Base-by-base conservation (phyloP, 2,888 invertebrate genomes). In the Brachyopa scutellaris region DNA sequence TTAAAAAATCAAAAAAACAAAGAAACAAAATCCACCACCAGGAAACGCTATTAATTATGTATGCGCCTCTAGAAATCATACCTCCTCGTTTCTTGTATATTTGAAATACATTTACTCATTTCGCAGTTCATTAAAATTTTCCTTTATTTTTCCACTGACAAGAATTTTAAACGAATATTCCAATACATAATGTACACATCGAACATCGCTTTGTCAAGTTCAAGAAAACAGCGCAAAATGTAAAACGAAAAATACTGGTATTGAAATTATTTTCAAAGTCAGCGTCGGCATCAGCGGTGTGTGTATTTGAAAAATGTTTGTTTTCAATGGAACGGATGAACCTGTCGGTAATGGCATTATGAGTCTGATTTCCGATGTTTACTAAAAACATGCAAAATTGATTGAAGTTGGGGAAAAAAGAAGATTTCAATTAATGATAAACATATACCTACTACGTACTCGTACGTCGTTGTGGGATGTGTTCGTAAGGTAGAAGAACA, bases 171-270 rank as follows among this genome's bases (percentile, higher is more conserved):
- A 21, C 15, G 8, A 26, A 21, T 2, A 31, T 11, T 2, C 21
- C 15, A 7, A 33, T 15, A 33, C 42, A 5, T 6, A 6, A 5
- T 9, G 29, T 29, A 3, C 29, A 29, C 8, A 9, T 9, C 8
- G 29, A 29, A n/a, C n/a, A 15, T 11, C 26, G 21, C 42, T 55
- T 45, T 73, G 62, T 64, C 73, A 73, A 62, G 62, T 73, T 55
- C 47, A 64, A 29, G 62, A 36, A 42, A 70, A 38, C 33, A 45
- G n/a, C n/a, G n/a, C n/a, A n/a, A n/a, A n/a, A n/a, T n/a, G n/a
- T n/a, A 61, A n/a, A 15, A 42, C 15, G 42, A 17, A 49, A 53
- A 19, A 29, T 40, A 21, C 31, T 31, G n/a, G 49, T 51, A 45
- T 36, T 62, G 45, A 62, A 55, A 53, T 62, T n/a, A n/a, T n/a